Conservation (phyloP, 2,113 vertebrate genomes). For the Zeus faber region DNA sequence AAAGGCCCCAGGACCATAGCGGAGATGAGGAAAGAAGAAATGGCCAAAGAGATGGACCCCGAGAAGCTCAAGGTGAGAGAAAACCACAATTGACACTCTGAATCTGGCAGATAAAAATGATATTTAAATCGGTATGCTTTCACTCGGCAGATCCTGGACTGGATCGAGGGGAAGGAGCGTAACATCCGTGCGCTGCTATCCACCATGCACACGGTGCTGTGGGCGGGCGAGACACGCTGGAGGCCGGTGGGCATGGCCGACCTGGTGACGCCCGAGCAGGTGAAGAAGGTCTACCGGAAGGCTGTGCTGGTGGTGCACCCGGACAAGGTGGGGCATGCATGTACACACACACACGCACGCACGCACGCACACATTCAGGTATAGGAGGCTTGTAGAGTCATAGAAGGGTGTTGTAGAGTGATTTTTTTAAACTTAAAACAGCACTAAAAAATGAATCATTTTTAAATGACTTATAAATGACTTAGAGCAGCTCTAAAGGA, state of each 20-base stretch:
- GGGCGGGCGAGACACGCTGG: slow-evolving; percentile 97
- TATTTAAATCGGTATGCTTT: neutral
- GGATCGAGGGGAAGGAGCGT: slow-evolving; percentile 98
- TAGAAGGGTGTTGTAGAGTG: too few species aligned
- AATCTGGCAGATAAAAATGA: neutral
- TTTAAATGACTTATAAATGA: too few species aligned
- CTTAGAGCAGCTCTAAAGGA: too few species aligned
- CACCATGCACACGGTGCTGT: slow-evolving; percentile 97
- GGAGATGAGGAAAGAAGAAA: slow-evolving; percentile 98
- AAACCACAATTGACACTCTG: neutral
- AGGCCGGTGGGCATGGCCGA: slow-evolving; percentile 96
- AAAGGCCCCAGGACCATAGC: slow-evolving; percentile 96
- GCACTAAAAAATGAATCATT: too few species aligned
- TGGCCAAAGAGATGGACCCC: slow-evolving; percentile 99
- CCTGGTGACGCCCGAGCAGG: slow-evolving; percentile 96
- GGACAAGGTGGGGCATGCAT: too few species aligned
- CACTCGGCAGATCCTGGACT: slow-evolving; percentile 86
- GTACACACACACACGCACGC: too few species aligned
- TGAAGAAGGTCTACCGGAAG: slow-evolving; percentile 94
- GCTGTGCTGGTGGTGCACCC: slow-evolving; percentile 97
- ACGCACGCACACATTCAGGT: too few species aligned
- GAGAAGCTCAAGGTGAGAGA: slow-evolving; percentile 93
- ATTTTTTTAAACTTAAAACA: too few species aligned
- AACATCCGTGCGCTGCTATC: slow-evolving; percentile 96
- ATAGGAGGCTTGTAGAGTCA: too few species aligned